These are phyloP conservation scores for Alloplasta piceator DNA, from an alignment of 2,888 invertebrate genomes.

Conservation along the genomic window DNA sequence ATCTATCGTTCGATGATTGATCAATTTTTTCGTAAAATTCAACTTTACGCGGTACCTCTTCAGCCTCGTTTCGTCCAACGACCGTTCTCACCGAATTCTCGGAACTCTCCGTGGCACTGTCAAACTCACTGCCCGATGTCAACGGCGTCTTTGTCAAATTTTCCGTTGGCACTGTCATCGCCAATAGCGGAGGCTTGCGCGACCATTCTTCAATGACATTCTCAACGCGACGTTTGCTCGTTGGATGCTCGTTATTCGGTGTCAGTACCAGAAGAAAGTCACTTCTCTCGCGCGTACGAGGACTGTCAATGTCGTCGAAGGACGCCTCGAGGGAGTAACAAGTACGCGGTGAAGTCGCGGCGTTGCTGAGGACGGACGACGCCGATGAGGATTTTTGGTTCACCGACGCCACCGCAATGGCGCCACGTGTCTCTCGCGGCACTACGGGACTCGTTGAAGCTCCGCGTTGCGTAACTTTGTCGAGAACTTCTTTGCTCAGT, in stretches of 20 bases:
- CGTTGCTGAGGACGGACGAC: constrained; percentile 50
- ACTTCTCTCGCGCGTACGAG: constrained; percentile 74
- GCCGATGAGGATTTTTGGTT: constrained; percentile 49
- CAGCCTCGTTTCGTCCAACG: constrained; percentile 85
- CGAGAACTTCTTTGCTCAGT: constrained; percentile 89
- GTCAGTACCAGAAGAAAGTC: constrained; percentile 84
- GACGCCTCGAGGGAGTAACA: constrained; percentile 84
- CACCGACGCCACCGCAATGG: constrained; percentile 72
- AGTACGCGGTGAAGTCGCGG: constrained; percentile 82
- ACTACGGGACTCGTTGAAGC: constrained; percentile 74
- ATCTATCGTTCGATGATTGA: constrained; percentile 82
- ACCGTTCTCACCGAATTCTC: constrained; percentile 90
- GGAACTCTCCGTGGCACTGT: constrained; percentile 87
- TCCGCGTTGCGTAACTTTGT: constrained; percentile 85
- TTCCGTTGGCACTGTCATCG: constrained; percentile 71
- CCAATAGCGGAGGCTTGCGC: constrained; percentile 79
- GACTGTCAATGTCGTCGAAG: constrained; percentile 77
- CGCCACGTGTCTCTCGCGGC: constrained; percentile 83
- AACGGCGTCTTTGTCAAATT: constrained; percentile 72
- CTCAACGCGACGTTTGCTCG: constrained; percentile 78
- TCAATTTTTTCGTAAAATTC: constrained; percentile 91
- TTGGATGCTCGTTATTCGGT: constrained; percentile 76
- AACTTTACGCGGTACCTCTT: constrained; percentile 89
- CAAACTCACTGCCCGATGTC: constrained; percentile 87
- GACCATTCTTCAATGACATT: constrained; percentile 84